These are phyloP conservation scores for Pseudeuparius sepicola DNA, from an alignment of 2,888 invertebrate genomes.

Conservation along the genomic window DNA sequence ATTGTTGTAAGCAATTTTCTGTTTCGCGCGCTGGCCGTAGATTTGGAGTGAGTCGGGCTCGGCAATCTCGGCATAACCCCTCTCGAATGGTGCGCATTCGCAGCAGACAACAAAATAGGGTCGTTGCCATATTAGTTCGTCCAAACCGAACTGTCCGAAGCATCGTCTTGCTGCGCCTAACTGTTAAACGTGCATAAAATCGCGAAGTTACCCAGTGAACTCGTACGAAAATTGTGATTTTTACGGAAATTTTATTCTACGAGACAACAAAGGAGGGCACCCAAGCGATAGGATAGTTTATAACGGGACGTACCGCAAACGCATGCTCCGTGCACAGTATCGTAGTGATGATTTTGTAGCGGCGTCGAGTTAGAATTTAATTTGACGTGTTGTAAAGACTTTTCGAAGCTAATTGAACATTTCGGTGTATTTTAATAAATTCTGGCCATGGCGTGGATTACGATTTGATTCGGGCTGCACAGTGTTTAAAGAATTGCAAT, in stretches of 20 bases:
- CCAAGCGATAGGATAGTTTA: slow-evolving; percentile 27
- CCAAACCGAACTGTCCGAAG: too few species aligned
- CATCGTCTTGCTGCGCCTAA: too few species aligned
- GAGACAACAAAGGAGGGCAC: slow-evolving; percentile 27
- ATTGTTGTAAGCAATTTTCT: too few species aligned
- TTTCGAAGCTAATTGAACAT: slow-evolving; percentile 21
- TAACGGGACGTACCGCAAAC: slow-evolving; percentile 28
- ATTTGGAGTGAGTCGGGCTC: too few species aligned
- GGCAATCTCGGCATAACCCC: too few species aligned
- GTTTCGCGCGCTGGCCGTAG: too few species aligned
- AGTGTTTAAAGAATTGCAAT: slow-evolving; percentile 20
- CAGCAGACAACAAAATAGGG: slow-evolving; percentile 27
- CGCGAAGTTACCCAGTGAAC: slow-evolving; percentile 18
- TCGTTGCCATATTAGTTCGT: slow-evolving; percentile 28
- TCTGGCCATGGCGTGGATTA: too few species aligned
- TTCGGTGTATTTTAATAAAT: slow-evolving; percentile 2
- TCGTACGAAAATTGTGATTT: too few species aligned
- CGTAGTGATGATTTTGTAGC: slow-evolving; percentile 30
- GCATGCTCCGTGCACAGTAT: slow-evolving; percentile 27
- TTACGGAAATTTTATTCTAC: too few species aligned
- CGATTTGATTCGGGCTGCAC: slow-evolving; percentile 13
- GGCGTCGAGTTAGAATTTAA: slow-evolving; percentile 29
- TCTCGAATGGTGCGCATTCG: slow-evolving; percentile 21
- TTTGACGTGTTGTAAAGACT: slow-evolving; percentile 29
- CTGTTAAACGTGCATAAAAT: too few species aligned